These are phyloP conservation scores for Vandiemenella viatica DNA, from an alignment of 2,888 invertebrate species.

Conservation along the genomic window DNA sequence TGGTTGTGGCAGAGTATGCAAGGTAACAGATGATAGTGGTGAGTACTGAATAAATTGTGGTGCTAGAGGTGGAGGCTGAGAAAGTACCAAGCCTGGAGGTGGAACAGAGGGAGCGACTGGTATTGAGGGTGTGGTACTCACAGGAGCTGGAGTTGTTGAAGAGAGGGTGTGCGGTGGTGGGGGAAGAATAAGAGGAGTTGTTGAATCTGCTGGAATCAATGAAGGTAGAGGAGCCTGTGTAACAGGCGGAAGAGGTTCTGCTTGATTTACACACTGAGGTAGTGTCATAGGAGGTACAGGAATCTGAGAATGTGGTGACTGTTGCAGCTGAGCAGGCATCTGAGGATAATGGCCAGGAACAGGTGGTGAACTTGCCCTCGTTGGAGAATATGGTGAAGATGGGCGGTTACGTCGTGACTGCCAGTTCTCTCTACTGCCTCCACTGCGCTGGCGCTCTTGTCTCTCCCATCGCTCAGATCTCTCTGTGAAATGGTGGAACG, in stretches of 20 bases:
- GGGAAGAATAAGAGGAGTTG: not conserved
- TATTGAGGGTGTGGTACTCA: slow-evolving; percentile 24
- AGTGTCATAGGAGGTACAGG: slow-evolving; percentile 7
- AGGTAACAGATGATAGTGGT: slow-evolving; percentile 24
- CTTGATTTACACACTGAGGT: slow-evolving; percentile 16
- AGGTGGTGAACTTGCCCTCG: slow-evolving; percentile 9
- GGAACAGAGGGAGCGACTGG: slow-evolving; percentile 18
- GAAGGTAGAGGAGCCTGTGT: slow-evolving; percentile 19
- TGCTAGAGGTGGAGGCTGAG: slow-evolving; percentile 20
- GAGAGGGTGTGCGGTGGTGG: slow-evolving; percentile 22
- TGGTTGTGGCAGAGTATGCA: slow-evolving; percentile 26
- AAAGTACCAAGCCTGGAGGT: slow-evolving; percentile 21
- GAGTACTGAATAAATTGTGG: slow-evolving; percentile 12
- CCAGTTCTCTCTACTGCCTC: slow-evolving; percentile 1
- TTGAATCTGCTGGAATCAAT: not conserved
- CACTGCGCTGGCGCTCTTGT: not conserved
- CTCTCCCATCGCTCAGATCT: not conserved
- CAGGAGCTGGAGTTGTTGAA: slow-evolving; percentile 31
- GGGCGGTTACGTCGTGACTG: not conserved
- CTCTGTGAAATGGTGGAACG: not conserved
- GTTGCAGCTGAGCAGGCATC: not conserved
- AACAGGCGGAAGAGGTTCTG: slow-evolving; percentile 27
- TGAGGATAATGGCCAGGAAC: not conserved
- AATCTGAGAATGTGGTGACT: too few relatives aligned
- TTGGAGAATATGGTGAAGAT: slow-evolving; percentile 18